Evolutionary conservation across 1,140 invertebrate genomes (phyloP), one percentile per base, ranked within the genome.

Genomic region (Drosophila novamexicana): DNA sequence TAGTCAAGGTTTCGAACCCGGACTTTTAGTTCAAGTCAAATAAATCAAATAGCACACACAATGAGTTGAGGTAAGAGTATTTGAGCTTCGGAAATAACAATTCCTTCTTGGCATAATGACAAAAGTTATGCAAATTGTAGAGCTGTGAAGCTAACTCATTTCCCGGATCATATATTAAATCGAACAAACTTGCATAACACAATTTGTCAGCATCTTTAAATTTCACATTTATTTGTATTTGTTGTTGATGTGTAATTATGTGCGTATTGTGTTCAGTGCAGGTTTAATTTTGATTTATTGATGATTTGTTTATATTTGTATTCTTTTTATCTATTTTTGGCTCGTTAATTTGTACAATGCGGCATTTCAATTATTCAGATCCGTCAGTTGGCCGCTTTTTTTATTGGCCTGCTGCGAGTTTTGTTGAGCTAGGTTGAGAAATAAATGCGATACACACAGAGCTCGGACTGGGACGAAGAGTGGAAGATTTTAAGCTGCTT

Each of bases 291-390:
- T 75, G 66, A 75, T 70, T 70, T 69, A 75, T 75, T 70, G 58
- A 29, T 1, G 10, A 29, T 29, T 29, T 29, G 22, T 29, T 29
- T 49, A 49, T 49, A 12, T 49, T 49, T 68, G 32, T 40, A 42
- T 72, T 72, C 59, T 44, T 59, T 29, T 56, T 0, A 18, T 68
- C 47, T 56, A 39, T 47, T 34, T 36, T 7, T 59, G 29, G 5
- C 2, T 63, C 16, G 57, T 75, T 75, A 73, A 73, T 61, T 70
- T 75, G 65, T 42, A 65, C 68, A 71, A 65, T 18, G 16, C 44
- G 42, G 52, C 68, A 57, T 56, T 57, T 57, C 72, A 75, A 75
- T 75, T 69, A 70, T 69, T 70, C 71, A 68, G 65, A 74, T 67
- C 34, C 56, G 56, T 70, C 58, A 56, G 29, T 63, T 70, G 66